A percentile compares a stretch with the other conserved stretches of the same genome.
Conservation (phyloP, 30 jellyfish, hydroid and myxozoan genomes). For the Turritopsis dohrnii region DNA sequence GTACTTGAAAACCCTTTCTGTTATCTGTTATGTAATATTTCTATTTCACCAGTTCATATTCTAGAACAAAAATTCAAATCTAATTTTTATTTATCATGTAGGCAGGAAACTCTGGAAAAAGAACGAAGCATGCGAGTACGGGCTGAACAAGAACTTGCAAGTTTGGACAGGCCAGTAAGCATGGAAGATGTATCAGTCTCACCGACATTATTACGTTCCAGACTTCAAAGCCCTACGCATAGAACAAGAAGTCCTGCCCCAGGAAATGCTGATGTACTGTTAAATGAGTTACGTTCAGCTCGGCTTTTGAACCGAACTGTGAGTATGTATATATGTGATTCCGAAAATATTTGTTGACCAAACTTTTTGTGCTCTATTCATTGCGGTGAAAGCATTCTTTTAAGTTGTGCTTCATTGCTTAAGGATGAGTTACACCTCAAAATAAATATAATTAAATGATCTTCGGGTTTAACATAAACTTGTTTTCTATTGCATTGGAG, state of each 20-base stretch:
- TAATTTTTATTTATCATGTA: background rate
- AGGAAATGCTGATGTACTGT: slow-evolving; percentile 40
- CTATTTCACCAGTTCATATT: background rate
- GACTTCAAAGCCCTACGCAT: background rate
- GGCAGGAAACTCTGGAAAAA: slow-evolving; percentile 19
- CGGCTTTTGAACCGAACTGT: slow-evolving; percentile 75
- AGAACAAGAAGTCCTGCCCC: slow-evolving; percentile 29
- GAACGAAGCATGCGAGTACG: slow-evolving; percentile 24
- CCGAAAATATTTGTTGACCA: no score
- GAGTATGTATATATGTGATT: no score
- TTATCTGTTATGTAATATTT: no score
- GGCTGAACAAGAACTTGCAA: slow-evolving; percentile 28
- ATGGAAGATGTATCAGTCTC: background rate
- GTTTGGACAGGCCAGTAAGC: background rate
- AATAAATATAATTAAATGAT: no score
- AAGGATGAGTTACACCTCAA: no score
- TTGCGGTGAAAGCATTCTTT: background rate
- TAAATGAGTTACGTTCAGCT: slow-evolving; percentile 80
- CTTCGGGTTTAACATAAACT: no score
- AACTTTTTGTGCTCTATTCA: background rate
- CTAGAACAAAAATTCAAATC: no score
- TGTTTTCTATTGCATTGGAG: no score
- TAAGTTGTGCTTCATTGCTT: no score
- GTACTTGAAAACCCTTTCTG: background rate
- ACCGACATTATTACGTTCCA: background rate